Evolutionary conservation across 1,140 invertebrate genomes (phyloP), one percentile per base, ranked within the genome.

Genomic region (Lethocerus indicus): DNA sequence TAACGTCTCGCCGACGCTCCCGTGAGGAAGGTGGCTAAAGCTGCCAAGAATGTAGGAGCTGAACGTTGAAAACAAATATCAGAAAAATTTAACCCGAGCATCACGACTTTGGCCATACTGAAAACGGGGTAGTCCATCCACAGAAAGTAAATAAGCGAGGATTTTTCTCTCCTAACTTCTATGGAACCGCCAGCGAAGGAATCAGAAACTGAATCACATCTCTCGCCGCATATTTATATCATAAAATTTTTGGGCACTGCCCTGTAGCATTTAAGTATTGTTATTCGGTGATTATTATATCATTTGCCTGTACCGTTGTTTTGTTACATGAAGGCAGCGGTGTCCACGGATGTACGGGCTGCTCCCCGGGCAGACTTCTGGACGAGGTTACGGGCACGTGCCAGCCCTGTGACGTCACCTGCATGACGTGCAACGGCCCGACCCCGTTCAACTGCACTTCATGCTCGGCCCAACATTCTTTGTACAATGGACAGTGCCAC

Each of bases 331-430:
- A 48, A 76, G 75, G 76, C 41, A 79, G 79, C 52, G 79, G 79
- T 1, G 79, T 80, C 2, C 59, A 81, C 23, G 72, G 78, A 48
- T 84, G 81, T 60, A 79, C 75, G 4, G 79, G 79, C 0, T 83
- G 81, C 53, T 78, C 78, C 1, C 62, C 71, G 0, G 73, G 75
- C 0, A 78, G 83, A 61, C 83, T 79, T 61, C 81, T 82, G 56
- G 80, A 83, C 54, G 62, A 73, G 0, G 64, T 69, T n/a, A 79
- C 73, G 14, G 74, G 75, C 53, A 70, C 73, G 1, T 85, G 82
- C 56, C 71, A 72, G 53, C 66, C 67, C 1, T 86, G 82, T 54
- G 74, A 84, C 55, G 57, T 67, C 0, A 71, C 74, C 16, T 86
- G 82, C 50, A 67, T 69, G 3, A 71, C 76, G 1, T 86, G 81